Percentiles rank a stretch among this genome's conserved stretches.
phyloP scores from a whole-genome alignment of 2,797 vertebrate genomes.

The Triplophysa bombifrons region DNA sequence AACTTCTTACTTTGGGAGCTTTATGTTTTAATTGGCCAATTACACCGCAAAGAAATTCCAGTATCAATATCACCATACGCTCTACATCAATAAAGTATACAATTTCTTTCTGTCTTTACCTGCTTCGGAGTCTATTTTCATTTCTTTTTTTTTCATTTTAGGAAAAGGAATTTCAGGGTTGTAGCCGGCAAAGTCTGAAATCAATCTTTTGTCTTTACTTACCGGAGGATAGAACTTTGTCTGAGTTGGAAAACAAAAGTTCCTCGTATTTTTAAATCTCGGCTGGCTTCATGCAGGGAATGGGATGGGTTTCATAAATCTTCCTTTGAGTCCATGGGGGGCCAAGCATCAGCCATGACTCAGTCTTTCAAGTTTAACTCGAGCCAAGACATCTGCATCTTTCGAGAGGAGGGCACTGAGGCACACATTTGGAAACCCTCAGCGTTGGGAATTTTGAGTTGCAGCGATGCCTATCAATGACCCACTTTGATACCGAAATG shows the following conservation, averaged over 20 bases:
- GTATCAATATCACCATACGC: slow-evolving; percentile 58
- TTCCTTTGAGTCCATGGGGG: slow-evolving; percentile 71
- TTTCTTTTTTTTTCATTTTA: neutral
- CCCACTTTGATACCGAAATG: slow-evolving; percentile 37
- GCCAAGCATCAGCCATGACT: slow-evolving; percentile 56
- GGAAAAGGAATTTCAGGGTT: slow-evolving; percentile 22
- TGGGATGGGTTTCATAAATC: slow-evolving; percentile 70
- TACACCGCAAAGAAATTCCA: slow-evolving; percentile 48
- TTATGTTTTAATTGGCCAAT: slow-evolving; percentile 57
- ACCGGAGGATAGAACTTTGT: slow-evolving; percentile 20
- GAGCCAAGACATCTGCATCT: slow-evolving; percentile 80
- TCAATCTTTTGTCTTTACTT: slow-evolving; percentile 59
- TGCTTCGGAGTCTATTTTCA: neutral
- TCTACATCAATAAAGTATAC: slow-evolving; percentile 37
- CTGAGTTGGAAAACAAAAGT: slow-evolving; percentile 66
- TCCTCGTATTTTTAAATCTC: slow-evolving; percentile 67
- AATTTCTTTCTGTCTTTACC: slow-evolving; percentile 22
- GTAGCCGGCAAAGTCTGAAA: slow-evolving; percentile 30
- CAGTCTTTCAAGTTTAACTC: slow-evolving; percentile 69
- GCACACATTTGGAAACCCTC: slow-evolving; percentile 35
- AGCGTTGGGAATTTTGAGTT: slow-evolving; percentile 39
- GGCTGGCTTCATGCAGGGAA: slow-evolving; percentile 68
- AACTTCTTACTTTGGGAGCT: slow-evolving; percentile 59
- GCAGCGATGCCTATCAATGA: slow-evolving; percentile 34
- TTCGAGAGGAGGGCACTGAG: slow-evolving; percentile 57